phyloP scores from a whole-genome alignment of 2,113 vertebrate genomes.

The Ellobius talpinus region DNA sequence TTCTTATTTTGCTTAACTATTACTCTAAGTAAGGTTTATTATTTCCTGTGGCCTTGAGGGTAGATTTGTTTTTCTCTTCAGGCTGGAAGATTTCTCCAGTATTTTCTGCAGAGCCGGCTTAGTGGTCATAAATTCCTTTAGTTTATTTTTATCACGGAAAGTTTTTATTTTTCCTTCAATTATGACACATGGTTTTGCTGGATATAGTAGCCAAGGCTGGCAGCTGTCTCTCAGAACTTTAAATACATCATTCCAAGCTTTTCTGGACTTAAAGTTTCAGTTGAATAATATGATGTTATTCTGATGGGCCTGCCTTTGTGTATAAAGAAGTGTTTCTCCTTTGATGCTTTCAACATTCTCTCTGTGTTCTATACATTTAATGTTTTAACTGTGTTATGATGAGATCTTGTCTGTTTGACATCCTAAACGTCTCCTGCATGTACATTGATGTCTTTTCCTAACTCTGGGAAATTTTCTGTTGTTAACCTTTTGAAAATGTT shows the following conservation, averaged over 20 bases:
- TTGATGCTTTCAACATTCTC: background rate
- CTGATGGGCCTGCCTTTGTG: background rate
- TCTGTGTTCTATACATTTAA: background rate
- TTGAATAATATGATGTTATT: background rate
- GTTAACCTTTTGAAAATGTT: background rate
- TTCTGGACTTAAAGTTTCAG: background rate
- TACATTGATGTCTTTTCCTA: background rate
- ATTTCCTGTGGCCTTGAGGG: background rate
- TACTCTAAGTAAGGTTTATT: background rate
- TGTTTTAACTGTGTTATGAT: background rate
- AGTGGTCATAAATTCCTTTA: background rate
- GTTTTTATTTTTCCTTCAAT: background rate
- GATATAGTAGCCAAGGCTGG: background rate
- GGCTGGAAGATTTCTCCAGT: background rate
- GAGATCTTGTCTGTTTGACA: background rate
- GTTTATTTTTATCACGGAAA: slow-evolving; percentile 9
- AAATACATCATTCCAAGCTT: background rate
- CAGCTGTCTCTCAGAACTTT: background rate
- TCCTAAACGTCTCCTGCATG: too few relatives aligned
- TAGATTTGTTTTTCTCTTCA: background rate
- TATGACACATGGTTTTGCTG: background rate
- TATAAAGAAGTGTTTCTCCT: background rate
- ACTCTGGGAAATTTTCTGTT: background rate
- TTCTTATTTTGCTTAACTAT: background rate
- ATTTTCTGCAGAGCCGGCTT: background rate